A percentile compares a stretch with the other conserved stretches of the same genome.
Evolutionary conservation across 2,113 vertebrate species (phyloP).

Genomic region (Psilopsiagon aymara): DNA sequence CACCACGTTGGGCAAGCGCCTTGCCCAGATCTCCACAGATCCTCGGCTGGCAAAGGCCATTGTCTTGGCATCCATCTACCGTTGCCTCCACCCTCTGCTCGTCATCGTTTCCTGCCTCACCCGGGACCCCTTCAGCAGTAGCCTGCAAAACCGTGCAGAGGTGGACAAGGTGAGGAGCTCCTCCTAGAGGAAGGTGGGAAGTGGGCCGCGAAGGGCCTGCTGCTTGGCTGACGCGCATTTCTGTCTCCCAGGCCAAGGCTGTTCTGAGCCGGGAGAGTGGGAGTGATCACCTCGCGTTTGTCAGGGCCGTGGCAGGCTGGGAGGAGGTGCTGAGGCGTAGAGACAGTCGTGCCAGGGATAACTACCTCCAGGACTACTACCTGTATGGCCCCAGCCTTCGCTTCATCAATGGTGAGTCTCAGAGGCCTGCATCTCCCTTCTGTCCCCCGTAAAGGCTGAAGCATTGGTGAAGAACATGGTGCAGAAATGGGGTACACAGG

Average conservation of each 20-base stretch:
- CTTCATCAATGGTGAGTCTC: constrained; percentile 87
- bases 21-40: constrained; percentile 91
- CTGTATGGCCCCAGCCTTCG: constrained; percentile 86
- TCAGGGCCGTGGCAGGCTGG: constrained; percentile 87
- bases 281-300: constrained; percentile 91
- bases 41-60: constrained; percentile 93
- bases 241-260: constrained; percentile 81
- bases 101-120: constrained; percentile 91
- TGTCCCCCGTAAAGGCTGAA: background rate
- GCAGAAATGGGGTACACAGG: background rate
- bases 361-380: constrained; percentile 80
- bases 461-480: rapidly evolving
- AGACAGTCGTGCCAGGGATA: constrained; percentile 77
- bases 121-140: constrained; percentile 94
- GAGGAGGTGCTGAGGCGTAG: constrained; percentile 79
- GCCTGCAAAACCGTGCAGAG: constrained; percentile 86
- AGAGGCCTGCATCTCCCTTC: rapidly evolving
- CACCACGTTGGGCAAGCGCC: constrained; percentile 88
- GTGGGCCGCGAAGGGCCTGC: rapidly evolving
- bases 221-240: rapidly evolving
- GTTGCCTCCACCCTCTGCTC: constrained; percentile 89
- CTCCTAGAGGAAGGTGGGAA: rapidly evolving
- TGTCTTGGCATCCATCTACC: constrained; percentile 88
- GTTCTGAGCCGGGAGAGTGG: constrained; percentile 82
- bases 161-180: constrained; percentile 82